Evolutionary conservation across 1,140 invertebrate species (phyloP).

Genomic region (Mactra quadrangularis): DNA sequence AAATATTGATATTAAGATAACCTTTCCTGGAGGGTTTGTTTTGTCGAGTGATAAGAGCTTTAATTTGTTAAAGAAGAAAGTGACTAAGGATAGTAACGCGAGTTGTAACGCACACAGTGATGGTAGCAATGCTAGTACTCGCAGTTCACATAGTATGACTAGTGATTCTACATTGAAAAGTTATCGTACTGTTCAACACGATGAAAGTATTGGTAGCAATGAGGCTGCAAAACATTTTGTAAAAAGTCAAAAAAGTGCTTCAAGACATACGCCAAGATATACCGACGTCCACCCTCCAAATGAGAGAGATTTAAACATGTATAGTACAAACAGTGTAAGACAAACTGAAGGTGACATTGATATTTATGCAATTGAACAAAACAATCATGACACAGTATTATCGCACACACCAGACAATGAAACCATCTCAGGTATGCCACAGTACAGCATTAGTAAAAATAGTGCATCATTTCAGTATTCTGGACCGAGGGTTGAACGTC

Average conservation of each 20-base stretch:
- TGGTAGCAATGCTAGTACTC: conserved; percentile 16
- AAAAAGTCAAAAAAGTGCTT: neutral
- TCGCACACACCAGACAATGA: conserved; percentile 8
- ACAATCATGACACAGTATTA: neutral
- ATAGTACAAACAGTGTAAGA: neutral
- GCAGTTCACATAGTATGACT: conserved; percentile 36
- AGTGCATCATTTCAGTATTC: conserved; percentile 16
- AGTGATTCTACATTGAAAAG: conserved; percentile 46
- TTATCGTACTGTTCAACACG: neutral
- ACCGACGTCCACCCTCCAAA: neutral
- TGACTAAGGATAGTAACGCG: neutral
- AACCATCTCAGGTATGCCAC: conserved; percentile 42
- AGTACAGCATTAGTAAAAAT: conserved; percentile 54
- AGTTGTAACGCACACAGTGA: conserved; percentile 6
- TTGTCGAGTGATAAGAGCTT: conserved; percentile 64
- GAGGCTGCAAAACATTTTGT: conserved; percentile 5
- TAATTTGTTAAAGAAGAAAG: conserved; percentile 26
- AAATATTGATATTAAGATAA: conserved; percentile 67
- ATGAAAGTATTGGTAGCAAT: neutral
- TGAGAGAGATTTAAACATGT: neutral
- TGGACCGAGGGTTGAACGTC: conserved; percentile 68
- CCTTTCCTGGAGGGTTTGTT: conserved; percentile 71
- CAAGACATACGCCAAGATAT: conserved; percentile 27
- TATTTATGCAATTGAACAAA: conserved; percentile 33
- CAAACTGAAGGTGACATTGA: conserved; percentile 28